Evolutionary conservation across 2,113 vertebrate genomes (phyloP), one percentile per base, ranked within the genome.

Genomic region (Callipepla squamata): DNA sequence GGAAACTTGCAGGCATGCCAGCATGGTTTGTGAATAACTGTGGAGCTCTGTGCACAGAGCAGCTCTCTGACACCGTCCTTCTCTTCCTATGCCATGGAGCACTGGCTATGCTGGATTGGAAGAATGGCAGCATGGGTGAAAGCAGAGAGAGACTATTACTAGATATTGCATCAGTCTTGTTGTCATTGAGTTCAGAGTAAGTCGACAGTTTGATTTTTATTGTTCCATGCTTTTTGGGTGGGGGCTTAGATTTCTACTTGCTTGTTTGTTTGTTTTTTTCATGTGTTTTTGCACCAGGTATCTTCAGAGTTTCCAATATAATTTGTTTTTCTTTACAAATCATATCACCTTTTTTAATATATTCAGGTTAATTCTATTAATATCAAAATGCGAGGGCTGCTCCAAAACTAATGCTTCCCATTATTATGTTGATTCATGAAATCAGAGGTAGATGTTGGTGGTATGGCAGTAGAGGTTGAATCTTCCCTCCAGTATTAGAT

Each of bases 31-130:
- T 88, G 91, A 94, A 69, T 55, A 97, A 30, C 93, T 99, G 98
- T 72, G 91, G 92, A 38, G 63, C 68, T 40, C 97, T 99, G 40
- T 99, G 97, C 25, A 25, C 12, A 0, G 80, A 87, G 1, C 45
- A 86, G 1, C 90, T 98, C 34, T 97, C 98, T 0, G 93, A 81
- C 5, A 96, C 97, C 0, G 96, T 98, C 36, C 97, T 98, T 51
- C 95, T 99, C 48, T 99, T 98, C 87, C 97, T 99, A 59, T 99
- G 98, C 92, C 99, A 99, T 20, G 99, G 99, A 25, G 98, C 98
- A 6, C 97, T 99, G 80, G 99, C 98, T 30, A 99, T 99, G 99
- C 59, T 99, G 94, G 98, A 97, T 80, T 99, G 99, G 99, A 98
- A 97, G 94, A 93, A 92, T 2, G 93, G 97, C 59, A 95, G 85